Evolutionary conservation across 64 coral and sea anemone species (phyloP).

Genomic region (Montipora capricornis): DNA sequence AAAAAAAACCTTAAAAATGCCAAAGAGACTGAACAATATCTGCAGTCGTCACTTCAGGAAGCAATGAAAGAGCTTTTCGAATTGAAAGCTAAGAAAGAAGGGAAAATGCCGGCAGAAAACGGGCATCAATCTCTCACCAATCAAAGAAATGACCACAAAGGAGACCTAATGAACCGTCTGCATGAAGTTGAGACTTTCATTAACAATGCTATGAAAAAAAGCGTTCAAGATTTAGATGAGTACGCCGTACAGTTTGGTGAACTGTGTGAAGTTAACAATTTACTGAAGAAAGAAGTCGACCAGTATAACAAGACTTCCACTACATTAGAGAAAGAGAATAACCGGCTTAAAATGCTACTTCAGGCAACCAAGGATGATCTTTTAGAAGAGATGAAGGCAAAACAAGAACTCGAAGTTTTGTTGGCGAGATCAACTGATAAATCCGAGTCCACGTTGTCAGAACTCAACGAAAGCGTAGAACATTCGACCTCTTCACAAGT

Average conservation of each 20-base stretch:
- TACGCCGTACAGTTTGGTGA: background rate
- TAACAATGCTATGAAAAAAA: background rate
- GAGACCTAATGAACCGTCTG: background rate
- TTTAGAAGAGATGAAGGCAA: constrained; percentile 14
- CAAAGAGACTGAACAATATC: constrained; percentile 6
- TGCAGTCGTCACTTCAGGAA: constrained; percentile 32
- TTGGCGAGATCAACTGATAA: constrained; percentile 9
- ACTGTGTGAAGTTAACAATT: constrained; percentile 3
- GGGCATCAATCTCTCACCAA: background rate
- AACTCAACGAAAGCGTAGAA: background rate
- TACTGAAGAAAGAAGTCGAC: constrained; percentile 6
- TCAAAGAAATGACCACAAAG: background rate
- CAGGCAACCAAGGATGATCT: constrained; percentile 29
- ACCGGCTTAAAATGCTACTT: background rate
- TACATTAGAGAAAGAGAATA: background rate
- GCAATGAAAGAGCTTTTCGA: constrained; percentile 13
- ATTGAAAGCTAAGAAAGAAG: constrained; percentile 7
- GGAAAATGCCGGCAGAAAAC: background rate
- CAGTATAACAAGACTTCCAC: background rate
- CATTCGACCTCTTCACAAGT: constrained; percentile 10
- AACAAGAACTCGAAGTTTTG: constrained; percentile 30
- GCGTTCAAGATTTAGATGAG: background rate
- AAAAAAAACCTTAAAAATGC: constrained; percentile 45
- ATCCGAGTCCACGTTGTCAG: background rate
- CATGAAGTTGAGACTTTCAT: background rate